Base-by-base conservation (phyloP, 2,888 invertebrate species). In the Ophion ventricosus region DNA sequence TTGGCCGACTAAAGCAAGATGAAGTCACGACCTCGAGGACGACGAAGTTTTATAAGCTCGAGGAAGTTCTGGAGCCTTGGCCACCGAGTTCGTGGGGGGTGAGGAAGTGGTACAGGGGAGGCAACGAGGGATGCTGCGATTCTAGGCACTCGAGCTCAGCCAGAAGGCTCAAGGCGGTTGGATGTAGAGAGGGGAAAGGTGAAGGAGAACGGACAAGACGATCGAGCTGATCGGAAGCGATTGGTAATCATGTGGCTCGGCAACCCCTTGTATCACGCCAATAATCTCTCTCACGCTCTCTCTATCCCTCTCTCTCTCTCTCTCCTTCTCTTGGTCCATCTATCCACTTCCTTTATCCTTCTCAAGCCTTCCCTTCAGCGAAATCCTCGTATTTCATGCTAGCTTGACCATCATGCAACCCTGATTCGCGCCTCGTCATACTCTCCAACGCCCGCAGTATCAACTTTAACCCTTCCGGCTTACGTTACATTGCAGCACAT, bases 201-300 rank as follows among this genome's bases (percentile, higher is more conserved):
- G 80, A 70, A 76, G 66, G 76, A 76, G 82, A 70, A 82, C 76
- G 73, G 80, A 76, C 85, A 87, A 87, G 86, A 87, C 85, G 87
- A 86, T 87, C 86, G 85, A 80, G 78, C 84, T 87, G 87, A 88
- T 86, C 87, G 86, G 86, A 87, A 87, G 85, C 87, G 87, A 88
- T 88, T 86, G 88, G 87, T 87, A 88, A 88, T 88, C 87, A 88
- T 86, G 86, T 87, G 87, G 87, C 87, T 88, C 83, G 86, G 87
- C 87, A 88, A 87, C 83, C 86, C 77, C 77, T 83, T 80, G 80
- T 87, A 88, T 87, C 88, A 85, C 85, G 85, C 86, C 88, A 86
- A 87, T 87, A 85, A 88, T 87, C 86, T 86, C 86, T 79, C 84
- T 64, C 75, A n/a, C 72, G 14, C 61, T 11, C 54, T 63, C 72